These are phyloP conservation scores for Mugil cephalus DNA, from an alignment of 2,113 vertebrate genomes.

Conservation along the genomic window DNA sequence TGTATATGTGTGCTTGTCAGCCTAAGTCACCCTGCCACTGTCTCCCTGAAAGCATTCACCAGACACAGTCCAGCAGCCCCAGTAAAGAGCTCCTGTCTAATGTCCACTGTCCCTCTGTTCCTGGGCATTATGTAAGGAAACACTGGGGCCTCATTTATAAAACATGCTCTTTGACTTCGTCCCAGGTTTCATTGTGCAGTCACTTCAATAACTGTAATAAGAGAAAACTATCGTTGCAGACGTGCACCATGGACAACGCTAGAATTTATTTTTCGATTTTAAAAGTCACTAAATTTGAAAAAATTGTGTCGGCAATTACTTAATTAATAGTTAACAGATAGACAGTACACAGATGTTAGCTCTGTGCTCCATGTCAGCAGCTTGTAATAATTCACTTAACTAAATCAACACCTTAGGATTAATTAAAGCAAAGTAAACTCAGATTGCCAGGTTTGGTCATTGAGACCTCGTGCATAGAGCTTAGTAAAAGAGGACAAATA, in stretches of 20 bases:
- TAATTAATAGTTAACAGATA: too few relatives aligned
- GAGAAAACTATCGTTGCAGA: constrained; percentile 12
- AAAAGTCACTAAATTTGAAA: constrained; percentile 8
- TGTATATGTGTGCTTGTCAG: constrained; percentile 48
- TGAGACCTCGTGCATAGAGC: background rate
- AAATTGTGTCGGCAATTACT: too few relatives aligned
- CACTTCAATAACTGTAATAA: constrained; percentile 26
- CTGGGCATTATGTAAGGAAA: constrained; percentile 62
- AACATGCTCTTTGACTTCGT: constrained; percentile 35
- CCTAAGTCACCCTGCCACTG: constrained; percentile 21
- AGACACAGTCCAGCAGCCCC: constrained; percentile 60
- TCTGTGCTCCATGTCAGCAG: background rate
- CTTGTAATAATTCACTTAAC: constrained; percentile 13
- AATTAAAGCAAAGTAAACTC: constrained; percentile 6
- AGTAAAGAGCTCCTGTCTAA: constrained; percentile 61
- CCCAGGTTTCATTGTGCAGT: constrained; percentile 37
- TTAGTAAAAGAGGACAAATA: background rate
- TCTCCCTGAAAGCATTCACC: constrained; percentile 41
- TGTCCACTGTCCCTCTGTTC: constrained; percentile 60
- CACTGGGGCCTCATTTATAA: constrained; percentile 44
- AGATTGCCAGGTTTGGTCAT: background rate
- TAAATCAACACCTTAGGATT: background rate
- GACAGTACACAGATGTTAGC: too few relatives aligned
- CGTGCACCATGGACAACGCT: background rate
- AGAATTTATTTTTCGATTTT: constrained; percentile 35